Evolutionary conservation across 2,888 invertebrate genomes (phyloP), one percentile per base, ranked within the genome.

Genomic region (Morpho deidamia): DNA sequence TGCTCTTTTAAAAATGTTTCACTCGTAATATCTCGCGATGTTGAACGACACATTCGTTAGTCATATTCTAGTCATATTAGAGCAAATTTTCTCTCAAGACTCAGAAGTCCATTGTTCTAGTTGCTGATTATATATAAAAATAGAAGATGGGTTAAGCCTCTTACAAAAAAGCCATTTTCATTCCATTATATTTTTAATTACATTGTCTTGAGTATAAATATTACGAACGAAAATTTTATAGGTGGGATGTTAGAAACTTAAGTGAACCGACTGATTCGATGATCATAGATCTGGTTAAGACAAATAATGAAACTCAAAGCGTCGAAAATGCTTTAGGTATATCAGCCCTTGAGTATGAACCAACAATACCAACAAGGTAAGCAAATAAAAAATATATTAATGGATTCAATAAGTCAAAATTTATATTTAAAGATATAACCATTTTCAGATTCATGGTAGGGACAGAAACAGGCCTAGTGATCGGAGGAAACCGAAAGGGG

Each of bases 211-310:
- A 23, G 23, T 23, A 23, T 23, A 23, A 23, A 5, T 23, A 23
- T 23, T 23, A 23, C 23, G 23, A 23, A 23, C 5, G 3, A 23
- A 23, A 23, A 48, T 40, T 34, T 58, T 66, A 33, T 54, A 94
- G 94, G 92, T 95, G 95, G 95, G 95, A 95, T 74, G 92, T 91
- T 0, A 82, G 95, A 46, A 94, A 94, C 67, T 85, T 95, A 71
- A 90, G 83, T 47, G 92, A 93, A 68, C 94, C 94, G 8, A 90
- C 92, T 7, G 94, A 94, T 69, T 91, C 91, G 37, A 89, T 95
- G 70, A 87, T 93, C 35, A 89, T 95, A 48, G 95, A 95, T 72
- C 86, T 95, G 10, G 91, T 92, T 7, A 92, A 92, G 73, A 81
- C 90, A 38, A 76, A 82, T 12, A 83, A 81, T 37, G 93, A 94